A percentile compares a stretch with the other conserved stretches of the same genome.
These are phyloP conservation scores for Ectobius pallidus DNA, from an alignment of 2,888 invertebrate genomes.

Conservation along the genomic window DNA sequence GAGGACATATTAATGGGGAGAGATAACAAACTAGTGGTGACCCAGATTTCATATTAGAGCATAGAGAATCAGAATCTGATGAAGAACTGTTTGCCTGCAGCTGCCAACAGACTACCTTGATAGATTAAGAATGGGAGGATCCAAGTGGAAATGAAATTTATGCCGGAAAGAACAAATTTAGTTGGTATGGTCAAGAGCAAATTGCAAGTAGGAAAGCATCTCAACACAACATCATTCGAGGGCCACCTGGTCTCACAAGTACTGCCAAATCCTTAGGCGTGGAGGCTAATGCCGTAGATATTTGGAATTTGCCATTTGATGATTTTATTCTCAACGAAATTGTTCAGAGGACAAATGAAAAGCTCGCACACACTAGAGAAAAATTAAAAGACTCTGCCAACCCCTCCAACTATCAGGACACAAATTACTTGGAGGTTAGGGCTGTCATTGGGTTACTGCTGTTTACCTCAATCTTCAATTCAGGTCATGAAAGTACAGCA, in stretches of 20 bases:
- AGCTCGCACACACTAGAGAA: neutral
- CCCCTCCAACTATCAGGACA: neutral
- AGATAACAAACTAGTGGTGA: no score
- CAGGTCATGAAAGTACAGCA: neutral
- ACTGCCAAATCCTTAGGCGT: neutral
- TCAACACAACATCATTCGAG: neutral
- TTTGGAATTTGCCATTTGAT: neutral
- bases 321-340: neutral
- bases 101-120: neutral
- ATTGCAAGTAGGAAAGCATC: neutral
- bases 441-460: constrained; percentile 1
- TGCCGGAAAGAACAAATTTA: neutral
- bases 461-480: neutral
- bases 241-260: neutral
- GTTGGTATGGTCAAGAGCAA: neutral
- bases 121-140: neutral
- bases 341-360: neutral
- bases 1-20: no score
- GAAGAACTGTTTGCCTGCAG: neutral
- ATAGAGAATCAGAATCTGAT: neutral
- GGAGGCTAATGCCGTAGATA: neutral
- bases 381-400: neutral
- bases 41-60: neutral
- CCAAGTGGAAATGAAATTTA: neutral
- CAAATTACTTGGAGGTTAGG: neutral